Evolutionary conservation across 2,888 invertebrate species (phyloP).

Genomic region (Rhamnusium bicolor): DNA sequence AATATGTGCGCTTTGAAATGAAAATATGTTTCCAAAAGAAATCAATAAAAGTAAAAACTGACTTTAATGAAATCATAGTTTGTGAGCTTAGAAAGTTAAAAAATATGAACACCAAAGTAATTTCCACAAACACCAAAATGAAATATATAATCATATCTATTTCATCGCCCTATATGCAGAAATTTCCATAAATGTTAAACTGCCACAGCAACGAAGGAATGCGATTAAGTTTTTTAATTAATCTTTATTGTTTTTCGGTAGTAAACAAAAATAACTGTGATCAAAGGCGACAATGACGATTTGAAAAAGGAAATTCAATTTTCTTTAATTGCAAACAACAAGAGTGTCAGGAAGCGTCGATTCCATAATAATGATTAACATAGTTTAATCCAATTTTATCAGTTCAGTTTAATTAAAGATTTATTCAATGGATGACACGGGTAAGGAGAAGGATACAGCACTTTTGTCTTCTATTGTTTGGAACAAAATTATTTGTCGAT

Average conservation of each 20-base stretch:
- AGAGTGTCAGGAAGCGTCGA: not conserved
- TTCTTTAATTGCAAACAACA: not conserved
- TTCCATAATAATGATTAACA: not conserved
- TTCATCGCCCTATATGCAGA: not conserved
- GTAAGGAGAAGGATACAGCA: not conserved
- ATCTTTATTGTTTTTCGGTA: not conserved
- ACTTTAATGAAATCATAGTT: too few relatives aligned
- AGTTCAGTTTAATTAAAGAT: not conserved
- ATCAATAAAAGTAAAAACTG: too few relatives aligned
- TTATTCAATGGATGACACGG: not conserved
- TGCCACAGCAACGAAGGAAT: not conserved
- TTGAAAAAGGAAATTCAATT: not conserved
- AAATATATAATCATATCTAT: too few relatives aligned
- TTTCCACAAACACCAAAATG: too few relatives aligned
- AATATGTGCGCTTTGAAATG: too few relatives aligned
- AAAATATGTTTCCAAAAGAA: too few relatives aligned
- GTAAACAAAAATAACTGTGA: not conserved
- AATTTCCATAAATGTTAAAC: not conserved
- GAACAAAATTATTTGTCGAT: not conserved
- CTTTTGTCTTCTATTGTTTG: not conserved
- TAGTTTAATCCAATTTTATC: conserved; percentile 8
- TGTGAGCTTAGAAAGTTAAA: too few relatives aligned
- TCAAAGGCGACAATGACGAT: not conserved
- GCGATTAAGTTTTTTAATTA: not conserved
- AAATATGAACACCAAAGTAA: too few relatives aligned